Evolutionary conservation across 2,797 vertebrate species (phyloP).

Genomic region (Tokudaia tokunoshimensis): DNA sequence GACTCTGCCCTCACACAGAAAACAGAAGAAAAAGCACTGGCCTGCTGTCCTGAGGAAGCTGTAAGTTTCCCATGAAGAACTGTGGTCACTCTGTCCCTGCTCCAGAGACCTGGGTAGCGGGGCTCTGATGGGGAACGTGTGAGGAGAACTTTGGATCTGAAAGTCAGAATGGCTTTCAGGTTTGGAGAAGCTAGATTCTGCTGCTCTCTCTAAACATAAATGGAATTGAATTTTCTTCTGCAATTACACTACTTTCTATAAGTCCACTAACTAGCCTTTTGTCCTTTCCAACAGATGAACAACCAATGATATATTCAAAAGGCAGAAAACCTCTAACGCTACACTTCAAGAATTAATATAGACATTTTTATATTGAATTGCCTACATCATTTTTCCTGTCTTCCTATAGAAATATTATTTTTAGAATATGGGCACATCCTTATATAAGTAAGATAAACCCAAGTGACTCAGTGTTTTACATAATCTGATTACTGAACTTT

Average conservation of each 20-base stretch:
- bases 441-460: constrained; percentile 29
- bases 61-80: neutral
- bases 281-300: neutral
- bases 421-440: neutral
- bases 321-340: neutral
- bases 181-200: neutral
- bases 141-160: neutral
- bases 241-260: neutral
- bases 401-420: constrained; percentile 56
- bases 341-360: neutral
- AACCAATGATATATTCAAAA: constrained; percentile 24
- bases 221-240: constrained; percentile 38
- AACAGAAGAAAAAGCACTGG: neutral
- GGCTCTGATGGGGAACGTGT: rapidly evolving
- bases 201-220: neutral
- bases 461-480: constrained; percentile 49
- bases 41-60: too few species aligned
- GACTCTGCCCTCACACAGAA: neutral
- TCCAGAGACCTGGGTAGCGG: neutral
- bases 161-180: constrained; percentile 20
- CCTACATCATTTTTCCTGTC: neutral
- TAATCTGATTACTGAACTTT: constrained; percentile 57
- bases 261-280: neutral
- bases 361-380: neutral
- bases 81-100: neutral